phyloP scores from a whole-genome alignment of 2,797 vertebrate genomes.

The Thunnus albacares region DNA sequence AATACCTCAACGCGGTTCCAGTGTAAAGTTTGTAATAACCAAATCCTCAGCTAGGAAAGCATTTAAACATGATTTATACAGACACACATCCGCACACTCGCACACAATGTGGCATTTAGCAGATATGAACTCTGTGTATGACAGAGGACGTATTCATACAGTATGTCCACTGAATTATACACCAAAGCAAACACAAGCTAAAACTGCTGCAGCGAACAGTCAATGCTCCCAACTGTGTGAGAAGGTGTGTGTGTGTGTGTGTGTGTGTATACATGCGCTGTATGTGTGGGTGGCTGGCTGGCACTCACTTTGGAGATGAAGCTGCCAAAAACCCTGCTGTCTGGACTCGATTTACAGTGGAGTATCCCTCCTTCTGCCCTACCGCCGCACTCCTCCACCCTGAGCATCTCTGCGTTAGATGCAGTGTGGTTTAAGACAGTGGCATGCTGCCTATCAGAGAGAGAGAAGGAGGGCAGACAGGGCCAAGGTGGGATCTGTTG shows the following conservation, averaged over 20 bases:
- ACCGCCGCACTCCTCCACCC: constrained; percentile 42
- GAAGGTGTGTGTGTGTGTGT: constrained; percentile 21
- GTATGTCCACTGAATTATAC: constrained; percentile 19
- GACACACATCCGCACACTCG: constrained; percentile 3
- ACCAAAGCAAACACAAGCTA: constrained; percentile 48
- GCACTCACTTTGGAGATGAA: constrained; percentile 37
- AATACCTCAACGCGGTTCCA: constrained; percentile 34
- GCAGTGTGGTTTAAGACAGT: constrained; percentile 57
- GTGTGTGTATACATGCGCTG: constrained; percentile 41
- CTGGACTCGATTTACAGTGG: constrained; percentile 63
- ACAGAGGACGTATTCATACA: constrained; percentile 56
- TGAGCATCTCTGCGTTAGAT: constrained; percentile 44
- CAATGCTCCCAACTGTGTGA: constrained; percentile 53
- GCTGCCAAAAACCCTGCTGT: constrained; percentile 60
- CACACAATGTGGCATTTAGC: constrained; percentile 27
- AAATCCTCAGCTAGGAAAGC: constrained; percentile 21
- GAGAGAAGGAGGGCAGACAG: constrained; percentile 55
- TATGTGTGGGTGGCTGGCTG: constrained; percentile 56
- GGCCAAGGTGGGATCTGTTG: constrained; percentile 49
- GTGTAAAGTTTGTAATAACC: constrained; percentile 38
- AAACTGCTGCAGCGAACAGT: constrained; percentile 28
- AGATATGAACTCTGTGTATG: neutral
- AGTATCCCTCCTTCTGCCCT: constrained; percentile 46
- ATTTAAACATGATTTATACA: constrained; percentile 21
- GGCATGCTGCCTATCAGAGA: constrained; percentile 68